These are phyloP conservation scores for Drosophila gaucha DNA, from an alignment of 2,888 invertebrate species.

Conservation along the genomic window DNA sequence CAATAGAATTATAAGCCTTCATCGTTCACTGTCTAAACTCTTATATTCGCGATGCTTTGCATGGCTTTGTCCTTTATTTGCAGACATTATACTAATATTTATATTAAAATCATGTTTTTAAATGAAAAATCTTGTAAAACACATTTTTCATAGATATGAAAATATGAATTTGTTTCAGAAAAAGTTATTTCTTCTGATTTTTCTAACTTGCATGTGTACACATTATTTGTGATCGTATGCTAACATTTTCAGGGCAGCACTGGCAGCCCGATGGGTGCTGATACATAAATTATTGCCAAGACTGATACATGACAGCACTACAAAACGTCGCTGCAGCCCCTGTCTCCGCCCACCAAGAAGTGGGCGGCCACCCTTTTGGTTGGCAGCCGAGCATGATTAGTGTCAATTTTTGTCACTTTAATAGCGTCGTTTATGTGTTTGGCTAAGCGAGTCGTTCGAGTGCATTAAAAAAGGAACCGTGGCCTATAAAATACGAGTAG, in stretches of 20 bases:
- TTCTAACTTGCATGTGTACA: neutral
- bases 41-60: no score
- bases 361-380: slow-evolving; percentile 66
- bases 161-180: no score
- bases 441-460: slow-evolving; percentile 52
- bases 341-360: slow-evolving; percentile 23
- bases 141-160: no score
- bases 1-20: no score
- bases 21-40: no score
- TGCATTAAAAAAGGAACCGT: slow-evolving; percentile 70
- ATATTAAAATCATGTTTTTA: no score
- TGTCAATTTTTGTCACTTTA: slow-evolving; percentile 79
- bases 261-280: slow-evolving; percentile 37
- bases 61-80: no score
- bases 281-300: slow-evolving; percentile 64
- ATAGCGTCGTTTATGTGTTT: slow-evolving; percentile 65
- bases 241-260: slow-evolving; percentile 4
- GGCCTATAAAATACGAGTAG: slow-evolving; percentile 64
- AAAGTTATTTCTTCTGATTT: no score
- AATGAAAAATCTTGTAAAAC: no score
- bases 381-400: slow-evolving; percentile 74
- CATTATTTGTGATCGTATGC: neutral
- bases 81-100: no score
- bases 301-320: slow-evolving; percentile 68
- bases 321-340: slow-evolving; percentile 53